phyloP scores from a whole-genome alignment of 2,797 vertebrate genomes.

The Hoplostethus mediterraneus region DNA sequence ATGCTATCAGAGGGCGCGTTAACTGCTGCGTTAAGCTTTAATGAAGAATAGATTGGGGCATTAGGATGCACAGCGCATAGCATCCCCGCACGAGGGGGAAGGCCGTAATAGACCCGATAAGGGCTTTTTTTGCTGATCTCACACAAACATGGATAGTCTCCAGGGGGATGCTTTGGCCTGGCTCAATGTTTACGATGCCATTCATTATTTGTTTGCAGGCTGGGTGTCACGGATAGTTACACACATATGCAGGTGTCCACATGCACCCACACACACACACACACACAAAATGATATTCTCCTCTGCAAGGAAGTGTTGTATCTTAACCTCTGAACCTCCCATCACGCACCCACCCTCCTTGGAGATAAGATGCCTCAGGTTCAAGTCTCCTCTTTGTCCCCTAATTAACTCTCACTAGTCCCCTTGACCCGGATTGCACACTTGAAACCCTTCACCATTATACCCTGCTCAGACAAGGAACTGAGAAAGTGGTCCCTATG shows the following conservation, averaged over 20 bases:
- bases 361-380: constrained; percentile 52
- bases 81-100: constrained; percentile 58
- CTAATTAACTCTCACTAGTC: constrained; percentile 64
- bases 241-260: constrained; percentile 22
- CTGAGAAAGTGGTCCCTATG: constrained; percentile 3
- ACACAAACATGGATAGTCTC: constrained; percentile 70
- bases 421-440: constrained; percentile 56
- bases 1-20: constrained; percentile 76
- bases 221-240: constrained; percentile 48
- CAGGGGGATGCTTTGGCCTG: constrained; percentile 61
- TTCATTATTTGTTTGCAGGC: constrained; percentile 71
- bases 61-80: constrained; percentile 77
- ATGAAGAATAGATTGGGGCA: constrained; percentile 84
- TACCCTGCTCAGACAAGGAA: constrained; percentile 18
- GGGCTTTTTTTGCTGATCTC: constrained; percentile 80
- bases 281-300: neutral
- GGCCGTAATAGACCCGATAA: constrained; percentile 74
- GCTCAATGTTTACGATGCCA: constrained; percentile 71
- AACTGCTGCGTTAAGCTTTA: constrained; percentile 80
- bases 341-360: constrained; percentile 35
- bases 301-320: constrained; percentile 21
- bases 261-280: neutral
- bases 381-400: constrained; percentile 60
- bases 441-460: constrained; percentile 44
- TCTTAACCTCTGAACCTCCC: constrained; percentile 52